Percentiles rank a stretch among this genome's conserved stretches.
These are phyloP conservation scores for Lutra lutra DNA, from an alignment of 2,797 vertebrate species.

Conservation along the genomic window DNA sequence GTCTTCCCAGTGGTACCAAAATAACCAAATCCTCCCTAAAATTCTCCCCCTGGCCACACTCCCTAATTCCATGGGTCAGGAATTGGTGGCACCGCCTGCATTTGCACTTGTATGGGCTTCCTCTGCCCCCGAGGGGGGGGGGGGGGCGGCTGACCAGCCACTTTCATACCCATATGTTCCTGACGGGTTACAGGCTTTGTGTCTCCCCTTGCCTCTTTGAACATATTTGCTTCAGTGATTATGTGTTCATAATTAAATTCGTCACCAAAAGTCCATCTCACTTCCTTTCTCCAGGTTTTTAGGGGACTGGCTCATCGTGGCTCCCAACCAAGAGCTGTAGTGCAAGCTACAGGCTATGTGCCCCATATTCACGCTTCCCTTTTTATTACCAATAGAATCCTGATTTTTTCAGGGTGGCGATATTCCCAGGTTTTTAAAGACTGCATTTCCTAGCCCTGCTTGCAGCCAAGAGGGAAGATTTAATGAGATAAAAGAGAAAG, in stretches of 20 bases:
- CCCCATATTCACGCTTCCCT: background rate
- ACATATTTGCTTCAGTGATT: background rate
- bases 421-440: background rate
- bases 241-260: background rate
- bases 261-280: background rate
- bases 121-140: background rate
- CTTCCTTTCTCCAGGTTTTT: background rate
- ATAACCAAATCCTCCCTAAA: background rate
- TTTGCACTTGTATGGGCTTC: background rate
- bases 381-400: background rate
- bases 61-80: background rate
- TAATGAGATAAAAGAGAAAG: background rate
- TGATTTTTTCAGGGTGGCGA: background rate
- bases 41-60: background rate
- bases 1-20: background rate
- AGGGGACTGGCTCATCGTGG: background rate
- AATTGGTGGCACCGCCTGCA: accelerated
- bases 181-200: background rate
- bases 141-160: no score
- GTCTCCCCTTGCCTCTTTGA: background rate
- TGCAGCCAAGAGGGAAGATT: background rate
- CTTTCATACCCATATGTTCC: background rate
- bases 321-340: background rate
- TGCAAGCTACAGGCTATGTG: no score
- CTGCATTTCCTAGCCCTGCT: background rate